These are phyloP conservation scores for Catharus fuscescens DNA, from an alignment of 2,113 vertebrate genomes.

Conservation along the genomic window DNA sequence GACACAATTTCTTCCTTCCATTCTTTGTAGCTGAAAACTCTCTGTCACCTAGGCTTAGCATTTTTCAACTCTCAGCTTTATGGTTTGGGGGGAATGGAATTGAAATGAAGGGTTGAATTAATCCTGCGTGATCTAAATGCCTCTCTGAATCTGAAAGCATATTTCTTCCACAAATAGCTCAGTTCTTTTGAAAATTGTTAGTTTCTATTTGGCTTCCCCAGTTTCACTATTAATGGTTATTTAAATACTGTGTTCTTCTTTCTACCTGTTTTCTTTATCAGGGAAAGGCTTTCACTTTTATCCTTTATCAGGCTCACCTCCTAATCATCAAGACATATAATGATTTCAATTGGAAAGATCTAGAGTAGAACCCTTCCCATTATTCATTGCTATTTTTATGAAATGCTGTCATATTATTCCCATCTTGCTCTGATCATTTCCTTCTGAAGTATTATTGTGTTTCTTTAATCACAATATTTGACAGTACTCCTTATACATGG, in stretches of 20 bases:
- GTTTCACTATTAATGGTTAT: not conserved
- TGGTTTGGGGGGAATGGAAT: not conserved
- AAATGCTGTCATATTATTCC: not conserved
- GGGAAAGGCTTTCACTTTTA: not conserved
- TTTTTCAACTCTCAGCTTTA: not conserved
- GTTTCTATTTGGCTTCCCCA: not conserved
- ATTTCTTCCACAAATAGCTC: not conserved
- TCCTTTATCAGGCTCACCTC: not conserved
- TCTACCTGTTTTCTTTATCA: not conserved
- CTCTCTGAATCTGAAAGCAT: not conserved
- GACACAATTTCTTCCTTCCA: not conserved
- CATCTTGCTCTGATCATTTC: not conserved
- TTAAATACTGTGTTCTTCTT: not conserved
- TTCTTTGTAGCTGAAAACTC: not conserved
- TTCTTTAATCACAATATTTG: not conserved
- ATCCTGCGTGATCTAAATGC: not conserved
- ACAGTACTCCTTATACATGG: not conserved
- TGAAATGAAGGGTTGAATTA: not conserved
- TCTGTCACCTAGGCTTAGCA: not conserved
- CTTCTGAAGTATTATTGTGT: not conserved
- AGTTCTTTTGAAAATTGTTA: not conserved
- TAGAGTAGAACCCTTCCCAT: not conserved
- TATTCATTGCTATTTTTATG: not conserved
- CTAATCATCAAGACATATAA: not conserved
- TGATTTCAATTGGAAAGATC: not conserved